A percentile compares a stretch with the other conserved stretches of the same genome.
These are phyloP conservation scores for Rhizoglyphus robini DNA, from an alignment of 1,140 invertebrate species.

Conservation along the genomic window DNA sequence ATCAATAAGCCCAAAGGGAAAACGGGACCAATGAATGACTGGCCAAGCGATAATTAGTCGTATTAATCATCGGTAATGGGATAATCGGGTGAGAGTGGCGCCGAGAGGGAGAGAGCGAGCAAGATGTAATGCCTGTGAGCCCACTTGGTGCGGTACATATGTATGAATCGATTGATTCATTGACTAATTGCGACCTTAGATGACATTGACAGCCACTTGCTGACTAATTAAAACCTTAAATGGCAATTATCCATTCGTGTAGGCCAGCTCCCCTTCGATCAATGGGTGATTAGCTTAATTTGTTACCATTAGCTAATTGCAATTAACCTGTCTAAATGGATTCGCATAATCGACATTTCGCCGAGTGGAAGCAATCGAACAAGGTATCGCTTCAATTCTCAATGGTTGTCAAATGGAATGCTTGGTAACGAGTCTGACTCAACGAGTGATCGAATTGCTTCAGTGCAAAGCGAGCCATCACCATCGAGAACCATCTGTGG, in stretches of 20 bases:
- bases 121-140: neutral
- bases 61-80: neutral
- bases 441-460: too few species aligned
- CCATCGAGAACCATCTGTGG: too few species aligned
- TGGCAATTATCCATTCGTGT: neutral
- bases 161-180: too few species aligned
- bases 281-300: constrained; percentile 1
- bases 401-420: too few species aligned
- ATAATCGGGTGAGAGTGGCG: neutral
- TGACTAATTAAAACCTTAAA: neutral
- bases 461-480: too few species aligned
- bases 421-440: too few species aligned
- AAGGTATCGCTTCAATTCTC: too few species aligned
- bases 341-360: too few species aligned
- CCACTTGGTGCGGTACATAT: too few species aligned
- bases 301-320: constrained; percentile 8
- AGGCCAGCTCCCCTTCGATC: neutral
- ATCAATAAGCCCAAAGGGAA: neutral
- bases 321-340: neutral
- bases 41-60: neutral
- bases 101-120: neutral
- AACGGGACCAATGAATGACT: neutral
- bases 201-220: neutral
- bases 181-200: too few species aligned
- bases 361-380: too few species aligned